These are phyloP conservation scores for Ganaspis brasiliensis DNA, from an alignment of 2,888 invertebrate species.

Conservation along the genomic window DNA sequence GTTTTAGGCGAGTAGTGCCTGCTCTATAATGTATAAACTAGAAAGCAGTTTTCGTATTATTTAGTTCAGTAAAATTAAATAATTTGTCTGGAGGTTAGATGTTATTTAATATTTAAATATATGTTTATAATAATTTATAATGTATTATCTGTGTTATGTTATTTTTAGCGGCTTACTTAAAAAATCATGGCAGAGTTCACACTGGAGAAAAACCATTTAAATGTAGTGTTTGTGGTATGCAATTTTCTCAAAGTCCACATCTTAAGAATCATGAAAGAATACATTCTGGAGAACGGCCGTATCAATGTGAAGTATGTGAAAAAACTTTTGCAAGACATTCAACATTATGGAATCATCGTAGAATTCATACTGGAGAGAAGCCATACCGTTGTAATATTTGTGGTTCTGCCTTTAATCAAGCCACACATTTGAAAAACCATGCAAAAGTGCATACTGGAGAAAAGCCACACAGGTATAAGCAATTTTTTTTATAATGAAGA, in stretches of 20 bases:
- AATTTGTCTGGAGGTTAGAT: too few relatives aligned
- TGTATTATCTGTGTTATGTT: too few relatives aligned
- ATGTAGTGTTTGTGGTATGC: conserved; percentile 94
- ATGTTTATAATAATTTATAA: too few relatives aligned
- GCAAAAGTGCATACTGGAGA: conserved; percentile 87
- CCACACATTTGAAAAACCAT: conserved; percentile 93
- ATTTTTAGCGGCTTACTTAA: conserved; percentile 88
- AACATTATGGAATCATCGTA: conserved; percentile 93
- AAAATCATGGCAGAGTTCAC: conserved; percentile 93
- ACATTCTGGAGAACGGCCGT: conserved; percentile 93
- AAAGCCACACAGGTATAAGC: conserved; percentile 83
- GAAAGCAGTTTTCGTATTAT: too few relatives aligned
- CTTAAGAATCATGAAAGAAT: conserved; percentile 94
- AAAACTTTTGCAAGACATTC: conserved; percentile 94
- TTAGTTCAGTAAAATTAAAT: too few relatives aligned
- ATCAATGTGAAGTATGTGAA: conserved; percentile 94
- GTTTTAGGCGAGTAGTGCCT: too few relatives aligned
- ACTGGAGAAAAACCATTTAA: conserved; percentile 87
- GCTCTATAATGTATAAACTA: too few relatives aligned
- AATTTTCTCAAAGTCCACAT: conserved; percentile 94
- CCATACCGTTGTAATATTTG: conserved; percentile 84
- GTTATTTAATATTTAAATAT: too few relatives aligned
- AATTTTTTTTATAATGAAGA: too few relatives aligned
- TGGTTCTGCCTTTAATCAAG: conserved; percentile 93
- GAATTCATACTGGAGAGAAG: conserved; percentile 94